Evolutionary conservation across 2,888 invertebrate species (phyloP).

Genomic region (Pharmacophagus antenor): DNA sequence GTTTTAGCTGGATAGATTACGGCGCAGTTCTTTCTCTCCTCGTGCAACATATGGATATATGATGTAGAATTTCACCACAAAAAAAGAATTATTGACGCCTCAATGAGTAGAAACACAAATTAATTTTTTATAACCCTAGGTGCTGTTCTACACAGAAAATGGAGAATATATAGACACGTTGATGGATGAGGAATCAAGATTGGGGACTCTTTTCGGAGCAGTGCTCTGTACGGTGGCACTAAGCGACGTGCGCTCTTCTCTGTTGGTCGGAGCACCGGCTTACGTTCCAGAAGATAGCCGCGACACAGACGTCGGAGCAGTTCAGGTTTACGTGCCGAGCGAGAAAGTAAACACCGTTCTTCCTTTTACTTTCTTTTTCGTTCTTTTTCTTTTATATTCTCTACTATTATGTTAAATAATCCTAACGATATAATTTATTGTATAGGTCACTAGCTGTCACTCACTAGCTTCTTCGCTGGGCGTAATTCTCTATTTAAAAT

Average conservation of each 20-base stretch:
- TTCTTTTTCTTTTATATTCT: not conserved
- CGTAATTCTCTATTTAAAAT: too few relatives aligned
- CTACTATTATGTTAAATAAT: too few relatives aligned
- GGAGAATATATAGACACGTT: not conserved
- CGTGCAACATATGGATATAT: too few relatives aligned
- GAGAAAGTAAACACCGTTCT: slow-evolving; percentile 19
- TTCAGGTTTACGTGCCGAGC: slow-evolving; percentile 68
- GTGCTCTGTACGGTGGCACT: slow-evolving; percentile 70
- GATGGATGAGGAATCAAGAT: slow-evolving; percentile 27
- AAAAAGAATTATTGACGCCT: too few relatives aligned
- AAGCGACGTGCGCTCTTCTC: slow-evolving; percentile 62
- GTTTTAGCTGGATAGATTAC: too few relatives aligned
- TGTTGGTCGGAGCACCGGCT: slow-evolving; percentile 83
- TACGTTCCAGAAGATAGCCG: slow-evolving; percentile 38
- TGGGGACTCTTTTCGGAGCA: slow-evolving; percentile 83
- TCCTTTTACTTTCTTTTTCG: not conserved
- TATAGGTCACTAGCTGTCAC: too few relatives aligned
- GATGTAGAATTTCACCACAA: too few relatives aligned
- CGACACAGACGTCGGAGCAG: slow-evolving; percentile 72
- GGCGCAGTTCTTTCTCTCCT: too few relatives aligned
- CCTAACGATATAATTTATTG: too few relatives aligned
- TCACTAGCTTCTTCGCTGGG: too few relatives aligned
- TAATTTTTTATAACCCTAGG: too few relatives aligned
- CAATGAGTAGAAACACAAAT: too few relatives aligned
- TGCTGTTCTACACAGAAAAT: slow-evolving; percentile 20